Evolutionary conservation across 2,797 vertebrate species (phyloP), one percentile per base, ranked within the genome.

Genomic region (Poecilia gillii): DNA sequence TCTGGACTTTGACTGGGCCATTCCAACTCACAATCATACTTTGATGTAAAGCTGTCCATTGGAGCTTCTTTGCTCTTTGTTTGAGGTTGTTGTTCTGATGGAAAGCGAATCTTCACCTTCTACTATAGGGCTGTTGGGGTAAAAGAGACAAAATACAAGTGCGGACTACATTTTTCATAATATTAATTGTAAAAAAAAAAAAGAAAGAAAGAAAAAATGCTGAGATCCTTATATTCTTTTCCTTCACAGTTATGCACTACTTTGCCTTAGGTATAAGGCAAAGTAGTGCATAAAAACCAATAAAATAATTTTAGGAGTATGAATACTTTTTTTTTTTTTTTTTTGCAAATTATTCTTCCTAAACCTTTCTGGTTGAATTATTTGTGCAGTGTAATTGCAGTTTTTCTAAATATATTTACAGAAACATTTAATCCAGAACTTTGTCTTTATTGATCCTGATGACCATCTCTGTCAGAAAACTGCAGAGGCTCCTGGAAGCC

Each of bases 401-500:
- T 7, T n/a, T 59, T 6, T 59, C n/a, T 1, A n/a, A n/a, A 28
- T 57, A 16, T 28, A 36, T 41, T 51, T 33, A 59, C 64, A 41
- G 20, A 3, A 51, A n/a, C 28, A 53, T 55, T 33, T n/a, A 13
- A 28, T 47, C 12, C 45, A 66, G 1, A 0, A 0, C 9, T 20
- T 53, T 20, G 43, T 33, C 45, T 45, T 75, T 43, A 36, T 66
- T 16, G 25, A 20, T 47, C 3, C 41, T 53, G 46, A 31, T 45
- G n/a, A 72, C n/a, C 9, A 31, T 76, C 78, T 73, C 28, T 31
- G 8, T 70, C 14, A 20, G 20, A 51, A 64, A 75, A 82, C 16
- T 59, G 25, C 16, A 49, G 47, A 6, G 20, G 2, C 4, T 74
- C 36, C 64, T 78, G 49, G 46, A 66, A 70, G 45, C 55, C 59